Base-by-base conservation (phyloP, 2,888 invertebrate genomes). In the Drosophila niveifrons region DNA sequence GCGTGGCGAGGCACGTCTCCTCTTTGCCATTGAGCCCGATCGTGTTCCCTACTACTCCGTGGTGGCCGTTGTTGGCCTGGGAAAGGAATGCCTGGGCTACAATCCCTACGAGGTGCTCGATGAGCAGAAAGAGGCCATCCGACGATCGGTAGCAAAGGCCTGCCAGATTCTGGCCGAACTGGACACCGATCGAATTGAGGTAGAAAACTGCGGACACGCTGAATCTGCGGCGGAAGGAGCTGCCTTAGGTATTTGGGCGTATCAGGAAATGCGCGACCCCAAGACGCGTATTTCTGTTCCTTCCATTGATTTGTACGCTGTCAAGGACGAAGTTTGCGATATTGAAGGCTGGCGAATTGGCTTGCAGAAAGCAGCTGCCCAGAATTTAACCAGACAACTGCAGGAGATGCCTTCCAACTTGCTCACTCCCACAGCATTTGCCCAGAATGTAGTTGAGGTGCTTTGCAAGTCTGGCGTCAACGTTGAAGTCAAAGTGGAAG, bases 181-280 rank as follows among this genome's bases (percentile, higher is more conserved):
- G 13, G 91, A 92, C 44, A 94, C 95, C 0, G 93, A 92, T 50
- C 91, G 93, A 28, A 94, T 97, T 34, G 94, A 94, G 70, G 93
- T 97, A 0, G 97, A 97, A 89, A 95, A 95, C 17, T 96, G 96
- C 87, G 92, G 92, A 0, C 96, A 95, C 8, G 95, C 96, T 0
- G 96, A 96, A 90, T 96, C 96, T 2, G 95, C 96, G 1, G 96
- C 96, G 0, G 97, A 97, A 91, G 97, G 96, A 1, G 95, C 96
- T 0, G 93, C 93, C 2, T 93, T 97, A 15, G 94, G 94, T 0
- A 92, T 95, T 8, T 96, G 95, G 95, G 91, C 94, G 2, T 97
- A 96, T 89, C 95, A 95, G 90, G 95, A 91, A 8, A 66, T 90
- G 41, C 84, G 87, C 4, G 85, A 91, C 18, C 79, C 86, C 6